Evolutionary conservation across 2,888 invertebrate species (phyloP).

Genomic region (Sisyra nigra): DNA sequence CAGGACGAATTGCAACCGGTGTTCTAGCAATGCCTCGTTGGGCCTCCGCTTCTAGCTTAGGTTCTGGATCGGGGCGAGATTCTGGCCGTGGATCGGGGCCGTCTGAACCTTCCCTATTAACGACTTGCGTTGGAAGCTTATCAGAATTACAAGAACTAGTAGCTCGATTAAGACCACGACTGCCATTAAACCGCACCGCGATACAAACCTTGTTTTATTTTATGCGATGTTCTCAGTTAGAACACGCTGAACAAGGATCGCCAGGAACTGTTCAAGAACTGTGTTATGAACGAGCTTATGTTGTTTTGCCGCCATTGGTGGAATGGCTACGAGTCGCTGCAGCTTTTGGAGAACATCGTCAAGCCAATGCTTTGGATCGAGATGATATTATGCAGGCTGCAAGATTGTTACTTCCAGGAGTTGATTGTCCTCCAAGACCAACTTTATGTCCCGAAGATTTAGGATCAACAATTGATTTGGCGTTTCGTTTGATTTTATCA

Average conservation of each 20-base stretch:
- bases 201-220: slow-evolving; percentile 75
- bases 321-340: slow-evolving; percentile 78
- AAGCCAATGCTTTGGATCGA: slow-evolving; percentile 59
- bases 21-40: slow-evolving; percentile 72
- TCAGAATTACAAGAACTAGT: slow-evolving; percentile 62
- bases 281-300: slow-evolving; percentile 75
- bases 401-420: slow-evolving; percentile 66
- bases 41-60: slow-evolving; percentile 37
- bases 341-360: slow-evolving; percentile 68
- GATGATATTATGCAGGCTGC: slow-evolving; percentile 85
- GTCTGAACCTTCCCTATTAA: slow-evolving; percentile 55
- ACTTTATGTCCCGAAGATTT: slow-evolving; percentile 21
- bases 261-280: slow-evolving; percentile 40
- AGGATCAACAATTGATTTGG: slow-evolving; percentile 46
- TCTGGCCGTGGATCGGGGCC: slow-evolving; percentile 26
- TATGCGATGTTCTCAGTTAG: slow-evolving; percentile 77
- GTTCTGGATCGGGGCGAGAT: slow-evolving; percentile 30
- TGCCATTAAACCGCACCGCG: slow-evolving; percentile 44
- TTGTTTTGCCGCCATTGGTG: slow-evolving; percentile 75
- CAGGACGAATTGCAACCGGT: slow-evolving; percentile 73
- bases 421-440: slow-evolving; percentile 73
- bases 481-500: slow-evolving; percentile 66
- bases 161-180: slow-evolving; percentile 36
- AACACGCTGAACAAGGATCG: slow-evolving; percentile 23
- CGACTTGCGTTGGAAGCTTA: slow-evolving; percentile 78